phyloP scores from a whole-genome alignment of 2,888 invertebrate species.

The Seladonia tumulorum region DNA sequence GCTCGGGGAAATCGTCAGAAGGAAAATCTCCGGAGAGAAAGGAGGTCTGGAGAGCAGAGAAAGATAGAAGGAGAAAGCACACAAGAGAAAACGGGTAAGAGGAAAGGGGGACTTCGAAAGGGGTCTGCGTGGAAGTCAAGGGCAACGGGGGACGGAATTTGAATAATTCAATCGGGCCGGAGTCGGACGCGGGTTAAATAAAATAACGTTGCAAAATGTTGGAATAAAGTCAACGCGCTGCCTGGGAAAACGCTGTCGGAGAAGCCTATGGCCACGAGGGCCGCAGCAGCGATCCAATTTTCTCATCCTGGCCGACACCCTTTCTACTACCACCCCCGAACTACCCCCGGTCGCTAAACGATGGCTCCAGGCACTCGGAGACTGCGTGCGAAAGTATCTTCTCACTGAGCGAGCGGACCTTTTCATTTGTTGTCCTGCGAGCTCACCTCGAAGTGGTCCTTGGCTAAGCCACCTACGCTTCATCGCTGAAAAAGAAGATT shows the following conservation, averaged over 20 bases:
- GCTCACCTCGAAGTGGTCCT: background rate
- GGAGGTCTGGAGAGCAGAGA: background rate
- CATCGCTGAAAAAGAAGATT: background rate
- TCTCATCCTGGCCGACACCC: conserved; percentile 54
- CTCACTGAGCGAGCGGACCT: background rate
- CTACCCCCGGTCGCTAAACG: conserved; percentile 20
- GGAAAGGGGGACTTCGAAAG: background rate
- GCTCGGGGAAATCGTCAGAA: conserved; percentile 34
- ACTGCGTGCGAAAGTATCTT: background rate
- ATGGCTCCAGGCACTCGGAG: conserved; percentile 23
- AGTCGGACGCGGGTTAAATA: conserved; percentile 77
- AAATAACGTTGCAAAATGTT: conserved; percentile 77
- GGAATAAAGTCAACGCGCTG: conserved; percentile 62
- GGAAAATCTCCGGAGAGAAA: conserved; percentile 63
- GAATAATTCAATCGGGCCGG: conserved; percentile 78
- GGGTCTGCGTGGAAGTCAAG: conserved; percentile 37
- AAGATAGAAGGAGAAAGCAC: background rate
- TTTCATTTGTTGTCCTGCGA: background rate
- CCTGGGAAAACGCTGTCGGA: background rate
- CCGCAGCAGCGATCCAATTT: conserved; percentile 63
- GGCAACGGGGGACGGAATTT: conserved; percentile 70
- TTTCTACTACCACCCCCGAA: conserved; percentile 2
- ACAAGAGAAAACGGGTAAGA: background rate
- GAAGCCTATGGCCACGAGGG: conserved; percentile 7
- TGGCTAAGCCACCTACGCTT: background rate